A percentile compares a stretch with the other conserved stretches of the same genome.
Evolutionary conservation across 2,797 vertebrate species (phyloP).

Genomic region (Onychomys leucogaster): DNA sequence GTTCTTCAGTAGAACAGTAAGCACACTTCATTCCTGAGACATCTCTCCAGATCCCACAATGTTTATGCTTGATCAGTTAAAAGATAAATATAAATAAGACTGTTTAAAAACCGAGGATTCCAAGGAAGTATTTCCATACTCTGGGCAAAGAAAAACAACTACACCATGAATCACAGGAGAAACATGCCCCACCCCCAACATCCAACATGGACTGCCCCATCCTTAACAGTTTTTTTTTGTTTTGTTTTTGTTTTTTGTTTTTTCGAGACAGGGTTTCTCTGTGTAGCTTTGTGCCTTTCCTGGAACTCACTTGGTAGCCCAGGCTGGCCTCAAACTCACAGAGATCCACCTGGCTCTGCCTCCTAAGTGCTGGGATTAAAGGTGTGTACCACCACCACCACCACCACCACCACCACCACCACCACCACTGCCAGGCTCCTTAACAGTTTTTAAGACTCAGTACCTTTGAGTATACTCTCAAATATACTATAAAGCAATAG

Average conservation of each 20-base stretch:
- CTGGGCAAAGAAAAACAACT: background rate
- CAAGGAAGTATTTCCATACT: slow-evolving; percentile 3
- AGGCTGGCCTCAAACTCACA: too few species aligned
- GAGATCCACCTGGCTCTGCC: too few species aligned
- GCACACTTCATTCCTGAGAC: background rate
- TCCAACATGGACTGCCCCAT: background rate
- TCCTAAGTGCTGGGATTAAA: too few species aligned
- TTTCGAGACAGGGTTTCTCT: too few species aligned
- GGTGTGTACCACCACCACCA: too few species aligned
- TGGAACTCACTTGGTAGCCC: too few species aligned
- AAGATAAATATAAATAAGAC: background rate
- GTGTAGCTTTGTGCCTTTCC: too few species aligned
- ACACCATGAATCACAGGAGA: background rate
- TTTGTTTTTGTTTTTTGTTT: too few species aligned
- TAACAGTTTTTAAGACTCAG: slow-evolving; percentile 1
- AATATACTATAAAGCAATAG: background rate
- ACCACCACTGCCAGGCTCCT: too few species aligned
- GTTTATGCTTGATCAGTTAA: background rate
- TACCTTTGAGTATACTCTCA: background rate
- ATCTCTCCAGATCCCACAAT: background rate
- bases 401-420: too few species aligned
- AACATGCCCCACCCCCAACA: background rate
- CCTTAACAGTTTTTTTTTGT: background rate
- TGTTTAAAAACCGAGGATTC: background rate
- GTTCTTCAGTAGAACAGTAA: background rate